These are phyloP conservation scores for Leucophenga montana DNA, from an alignment of 2,888 invertebrate genomes.

Conservation along the genomic window DNA sequence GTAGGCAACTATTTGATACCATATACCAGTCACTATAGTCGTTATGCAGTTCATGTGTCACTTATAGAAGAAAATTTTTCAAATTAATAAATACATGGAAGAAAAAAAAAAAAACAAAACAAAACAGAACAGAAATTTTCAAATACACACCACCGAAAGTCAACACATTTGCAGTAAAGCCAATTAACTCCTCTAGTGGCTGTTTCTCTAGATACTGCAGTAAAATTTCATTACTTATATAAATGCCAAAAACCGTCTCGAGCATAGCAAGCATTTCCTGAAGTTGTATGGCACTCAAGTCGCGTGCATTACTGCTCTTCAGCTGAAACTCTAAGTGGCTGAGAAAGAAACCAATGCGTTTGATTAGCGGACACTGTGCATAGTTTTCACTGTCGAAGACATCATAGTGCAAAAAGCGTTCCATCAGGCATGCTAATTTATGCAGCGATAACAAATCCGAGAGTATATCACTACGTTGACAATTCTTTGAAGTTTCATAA, in stretches of 20 bases:
- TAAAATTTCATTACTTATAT: constrained; percentile 52
- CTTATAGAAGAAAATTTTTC: not conserved
- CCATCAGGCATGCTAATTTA: constrained; percentile 56
- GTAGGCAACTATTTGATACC: constrained; percentile 47
- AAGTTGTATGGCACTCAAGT: constrained; percentile 53
- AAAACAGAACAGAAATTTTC: not conserved
- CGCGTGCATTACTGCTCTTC: constrained; percentile 49
- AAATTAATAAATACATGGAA: not conserved
- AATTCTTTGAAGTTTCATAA: constrained; percentile 52
- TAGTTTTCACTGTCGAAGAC: constrained; percentile 56
- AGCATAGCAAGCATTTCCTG: constrained; percentile 56
- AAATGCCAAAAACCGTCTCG: constrained; percentile 52
- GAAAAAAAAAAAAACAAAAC: too few species aligned
- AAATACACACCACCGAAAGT: constrained; percentile 53
- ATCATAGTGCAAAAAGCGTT: constrained; percentile 58
- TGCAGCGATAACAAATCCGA: constrained; percentile 55
- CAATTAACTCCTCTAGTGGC: constrained; percentile 63
- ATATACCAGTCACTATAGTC: constrained; percentile 45
- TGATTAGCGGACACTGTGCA: constrained; percentile 64
- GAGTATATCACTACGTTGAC: constrained; percentile 47
- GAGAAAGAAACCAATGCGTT: constrained; percentile 67
- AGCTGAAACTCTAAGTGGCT: constrained; percentile 69
- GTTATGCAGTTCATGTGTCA: constrained; percentile 17
- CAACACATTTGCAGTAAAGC: constrained; percentile 54
- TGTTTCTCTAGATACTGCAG: constrained; percentile 59